Conservation (phyloP, 2,797 vertebrate species). For the Podargus strigoides region DNA sequence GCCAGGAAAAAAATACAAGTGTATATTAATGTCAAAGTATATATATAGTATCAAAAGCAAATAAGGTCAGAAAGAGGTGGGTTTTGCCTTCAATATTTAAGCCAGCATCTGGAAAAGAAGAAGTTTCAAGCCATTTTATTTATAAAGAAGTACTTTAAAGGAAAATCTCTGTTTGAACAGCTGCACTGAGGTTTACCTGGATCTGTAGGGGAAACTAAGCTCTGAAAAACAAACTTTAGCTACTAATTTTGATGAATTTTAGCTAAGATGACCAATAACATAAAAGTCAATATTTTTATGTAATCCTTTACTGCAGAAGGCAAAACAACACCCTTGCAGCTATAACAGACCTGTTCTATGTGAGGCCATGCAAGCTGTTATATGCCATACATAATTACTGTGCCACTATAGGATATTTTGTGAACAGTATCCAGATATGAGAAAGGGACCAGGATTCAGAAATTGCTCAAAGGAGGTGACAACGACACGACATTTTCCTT, state of each 20-base stretch:
- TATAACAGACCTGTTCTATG: neutral
- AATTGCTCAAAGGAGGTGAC: neutral
- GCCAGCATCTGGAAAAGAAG: neutral
- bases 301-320: neutral
- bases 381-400: rapidly evolving
- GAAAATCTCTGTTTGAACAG: neutral
- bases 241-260: neutral
- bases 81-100: neutral
- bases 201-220: neutral
- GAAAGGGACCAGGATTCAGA: neutral
- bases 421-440: neutral
- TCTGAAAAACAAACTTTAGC: neutral
- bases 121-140: neutral
- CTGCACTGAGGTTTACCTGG: neutral
- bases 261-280: neutral
- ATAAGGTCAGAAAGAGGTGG: neutral
- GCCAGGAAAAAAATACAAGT: neutral
- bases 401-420: neutral
- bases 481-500: neutral
- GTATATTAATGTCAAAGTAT: neutral
- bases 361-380: neutral
- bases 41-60: neutral
- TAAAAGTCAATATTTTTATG: neutral
- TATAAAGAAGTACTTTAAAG: neutral
- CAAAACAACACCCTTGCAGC: neutral